Evolutionary conservation across 2,797 vertebrate genomes (phyloP).

Genomic region (Pipistrellus pygmaeus): DNA sequence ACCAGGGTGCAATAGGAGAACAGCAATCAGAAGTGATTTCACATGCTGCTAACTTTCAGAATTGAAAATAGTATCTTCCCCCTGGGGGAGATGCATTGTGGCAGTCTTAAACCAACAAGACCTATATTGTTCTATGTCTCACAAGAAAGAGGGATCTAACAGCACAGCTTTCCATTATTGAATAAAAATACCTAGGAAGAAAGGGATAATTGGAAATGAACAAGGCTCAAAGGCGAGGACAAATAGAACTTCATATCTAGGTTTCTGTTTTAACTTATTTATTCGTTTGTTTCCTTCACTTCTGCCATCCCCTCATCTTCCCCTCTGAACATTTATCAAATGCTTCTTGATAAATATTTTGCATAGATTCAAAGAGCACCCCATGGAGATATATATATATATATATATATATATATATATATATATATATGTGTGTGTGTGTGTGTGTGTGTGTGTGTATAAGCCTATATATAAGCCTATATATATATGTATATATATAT

Average conservation of each 20-base stretch:
- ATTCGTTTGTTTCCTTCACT: not conserved
- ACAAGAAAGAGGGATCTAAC: slow-evolving; percentile 74
- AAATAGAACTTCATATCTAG: not conserved
- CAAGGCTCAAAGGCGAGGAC: not conserved
- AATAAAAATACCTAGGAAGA: slow-evolving; percentile 71
- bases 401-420: too few species aligned
- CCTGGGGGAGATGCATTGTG: slow-evolving; percentile 70
- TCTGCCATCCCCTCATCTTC: rapidly evolving
- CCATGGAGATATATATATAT: not conserved
- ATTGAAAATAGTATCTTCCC: slow-evolving; percentile 80
- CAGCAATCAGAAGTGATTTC: slow-evolving; percentile 87
- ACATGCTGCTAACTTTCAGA: slow-evolving; percentile 82
- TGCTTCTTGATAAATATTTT: not conserved
- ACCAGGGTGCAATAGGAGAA: slow-evolving; percentile 82
- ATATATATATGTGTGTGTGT: too few species aligned
- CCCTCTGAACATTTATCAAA: too few species aligned
- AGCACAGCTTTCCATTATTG: slow-evolving; percentile 73
- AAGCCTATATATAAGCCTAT: too few species aligned
- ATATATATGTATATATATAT: too few species aligned
- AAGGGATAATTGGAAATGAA: slow-evolving; percentile 77
- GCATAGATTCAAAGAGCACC: not conserved
- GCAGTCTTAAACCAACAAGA: slow-evolving; percentile 80
- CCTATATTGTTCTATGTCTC: slow-evolving; percentile 70
- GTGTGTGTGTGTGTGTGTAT: too few species aligned
- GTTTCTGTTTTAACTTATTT: not conserved